These are phyloP conservation scores for Acanthiza pusilla DNA, from an alignment of 2,797 vertebrate genomes.

Conservation along the genomic window DNA sequence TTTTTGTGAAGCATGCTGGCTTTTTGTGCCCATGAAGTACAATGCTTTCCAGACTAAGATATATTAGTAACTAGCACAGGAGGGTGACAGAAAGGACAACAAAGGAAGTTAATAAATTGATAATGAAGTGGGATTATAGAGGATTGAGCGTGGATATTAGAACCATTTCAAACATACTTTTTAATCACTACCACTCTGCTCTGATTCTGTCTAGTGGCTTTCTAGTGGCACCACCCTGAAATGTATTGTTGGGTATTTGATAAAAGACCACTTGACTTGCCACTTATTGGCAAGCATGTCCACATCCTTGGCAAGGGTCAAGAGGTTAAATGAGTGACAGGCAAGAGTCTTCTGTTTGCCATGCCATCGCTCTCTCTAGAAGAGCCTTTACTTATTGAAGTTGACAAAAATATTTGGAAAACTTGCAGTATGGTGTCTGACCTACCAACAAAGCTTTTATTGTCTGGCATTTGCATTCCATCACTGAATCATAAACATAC, in stretches of 20 bases:
- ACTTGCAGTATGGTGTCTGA: neutral
- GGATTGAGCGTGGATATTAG: constrained; percentile 44
- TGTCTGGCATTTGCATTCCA: neutral
- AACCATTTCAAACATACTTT: constrained; percentile 23
- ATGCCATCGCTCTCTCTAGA: neutral
- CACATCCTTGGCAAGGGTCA: neutral
- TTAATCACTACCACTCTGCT: constrained; percentile 21
- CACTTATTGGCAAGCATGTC: neutral
- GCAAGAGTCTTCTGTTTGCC: neutral
- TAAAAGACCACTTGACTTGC: neutral
- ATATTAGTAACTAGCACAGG: constrained; percentile 40
- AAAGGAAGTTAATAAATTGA: constrained; percentile 66
- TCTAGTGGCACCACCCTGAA: neutral
- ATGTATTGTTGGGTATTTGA: neutral
- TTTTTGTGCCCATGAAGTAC: constrained; percentile 45
- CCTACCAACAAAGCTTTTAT: neutral
- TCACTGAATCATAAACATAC: neutral
- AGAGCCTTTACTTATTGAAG: neutral
- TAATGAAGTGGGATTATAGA: constrained; percentile 49
- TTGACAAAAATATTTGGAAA: neutral
- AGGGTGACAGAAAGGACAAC: constrained; percentile 61
- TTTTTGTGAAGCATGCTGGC: constrained; percentile 26
- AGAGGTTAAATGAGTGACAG: neutral
- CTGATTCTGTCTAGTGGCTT: neutral
- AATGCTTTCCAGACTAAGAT: constrained; percentile 32